Base-by-base conservation (phyloP, 1,140 invertebrate species). In the Ceratosolen fusciceps region DNA sequence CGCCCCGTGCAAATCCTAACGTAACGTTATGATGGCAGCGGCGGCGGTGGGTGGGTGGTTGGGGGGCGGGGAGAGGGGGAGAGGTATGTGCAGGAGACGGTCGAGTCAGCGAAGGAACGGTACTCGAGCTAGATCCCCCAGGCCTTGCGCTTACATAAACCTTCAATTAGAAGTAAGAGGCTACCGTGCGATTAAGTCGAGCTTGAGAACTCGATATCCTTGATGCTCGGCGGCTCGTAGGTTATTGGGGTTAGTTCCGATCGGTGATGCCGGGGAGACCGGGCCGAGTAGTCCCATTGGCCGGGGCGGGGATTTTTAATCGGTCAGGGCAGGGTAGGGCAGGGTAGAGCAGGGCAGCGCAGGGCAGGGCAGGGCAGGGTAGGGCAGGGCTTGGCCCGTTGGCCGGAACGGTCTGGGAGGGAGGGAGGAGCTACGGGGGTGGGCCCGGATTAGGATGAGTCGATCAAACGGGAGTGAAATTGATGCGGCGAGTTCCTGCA, bases 121-220 rank as follows among this genome's bases (percentile, higher is more conserved):
- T 47, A 43, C 54, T 62, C 16, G 49, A 72, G 49, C 19, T n/a
- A 54, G 24, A 34, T 71, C 26, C 4, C n/a, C 37, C 3, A 43
- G 21, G 21, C 26, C 47, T 56, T 54, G 31, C 29, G 56, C 73
- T 72, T 77, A 83, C 77, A 82, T 82, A 83, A 83, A 81, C 80
- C 83, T 77, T 82, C 81, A 83, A 86, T 86, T 85, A 81, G 82
- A 73, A 80, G 31, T 75, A 73, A 62, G 21, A 62, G 26, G 16
- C 16, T 47, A n/a, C 39, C 52, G 75, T 79, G 37, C 75, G 73
- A 65, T 82, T 82, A 84, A 84, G 84, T 83, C 80, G 82, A 82
- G 71, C 83, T 24, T 80, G 82, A 83, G 81, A 85, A 83, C 75
- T 74, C 78, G 84, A 80, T 83, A 81, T 81, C 82, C 83, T 85